Percentiles rank a stretch among this genome's conserved stretches.
phyloP scores from a whole-genome alignment of 2,797 vertebrate genomes.

The Cebuella pygmaea region DNA sequence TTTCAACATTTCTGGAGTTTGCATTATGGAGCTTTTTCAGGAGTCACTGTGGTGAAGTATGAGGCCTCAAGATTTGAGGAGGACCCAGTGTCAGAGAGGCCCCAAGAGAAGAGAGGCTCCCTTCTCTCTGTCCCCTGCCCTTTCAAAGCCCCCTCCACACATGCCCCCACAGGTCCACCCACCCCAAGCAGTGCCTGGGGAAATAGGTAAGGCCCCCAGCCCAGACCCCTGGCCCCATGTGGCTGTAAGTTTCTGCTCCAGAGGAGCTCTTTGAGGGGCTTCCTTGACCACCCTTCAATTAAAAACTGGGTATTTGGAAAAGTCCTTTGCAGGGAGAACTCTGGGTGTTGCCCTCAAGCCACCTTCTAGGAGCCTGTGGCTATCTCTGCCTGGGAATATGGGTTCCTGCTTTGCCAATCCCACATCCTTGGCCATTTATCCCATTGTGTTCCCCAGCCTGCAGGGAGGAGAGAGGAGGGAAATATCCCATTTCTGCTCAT shows the following conservation, averaged over 20 bases:
- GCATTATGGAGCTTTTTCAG: not conserved
- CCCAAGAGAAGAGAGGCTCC: not conserved
- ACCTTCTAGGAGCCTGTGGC: not conserved
- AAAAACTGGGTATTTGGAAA: not conserved
- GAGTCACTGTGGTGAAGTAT: not conserved
- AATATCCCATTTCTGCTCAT: not conserved
- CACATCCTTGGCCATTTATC: not conserved
- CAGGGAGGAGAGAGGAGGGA: rapidly evolving
- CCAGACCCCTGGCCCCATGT: rapidly evolving
- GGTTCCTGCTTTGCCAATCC: not conserved
- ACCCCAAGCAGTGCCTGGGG: not conserved
- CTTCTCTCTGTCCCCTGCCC: no score
- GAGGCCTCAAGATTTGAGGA: not conserved
- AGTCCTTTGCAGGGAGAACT: not conserved
- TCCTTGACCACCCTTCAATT: not conserved
- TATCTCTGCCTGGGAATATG: not conserved
- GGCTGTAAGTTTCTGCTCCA: not conserved
- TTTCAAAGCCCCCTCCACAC: not conserved
- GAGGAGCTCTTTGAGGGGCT: rapidly evolving
- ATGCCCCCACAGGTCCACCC: not conserved
- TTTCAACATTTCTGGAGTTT: not conserved
- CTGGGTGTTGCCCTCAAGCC: not conserved
- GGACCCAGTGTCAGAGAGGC: not conserved
- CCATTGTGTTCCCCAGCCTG: not conserved
- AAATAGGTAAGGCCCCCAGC: no score